Percentiles rank a stretch among this genome's conserved stretches.
phyloP scores from a whole-genome alignment of 2,888 invertebrate species.

The Nipponacmea schrenckii region DNA sequence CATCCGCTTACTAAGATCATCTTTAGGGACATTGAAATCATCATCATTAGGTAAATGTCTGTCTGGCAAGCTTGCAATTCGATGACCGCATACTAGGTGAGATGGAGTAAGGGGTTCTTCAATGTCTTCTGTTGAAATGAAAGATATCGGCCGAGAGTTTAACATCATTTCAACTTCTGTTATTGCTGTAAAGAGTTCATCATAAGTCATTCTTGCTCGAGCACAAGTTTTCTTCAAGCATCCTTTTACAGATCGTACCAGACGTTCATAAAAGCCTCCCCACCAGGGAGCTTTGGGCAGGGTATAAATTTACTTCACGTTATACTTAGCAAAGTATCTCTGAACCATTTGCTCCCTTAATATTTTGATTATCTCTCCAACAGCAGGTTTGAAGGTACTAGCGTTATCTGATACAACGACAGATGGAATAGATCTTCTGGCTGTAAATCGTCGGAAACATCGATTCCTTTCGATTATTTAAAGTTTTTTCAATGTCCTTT shows the following conservation, averaged over 20 bases:
- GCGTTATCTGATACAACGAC: too few relatives aligned
- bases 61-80: not conserved
- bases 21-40: not conserved
- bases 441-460: not conserved
- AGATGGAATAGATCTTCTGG: too few relatives aligned
- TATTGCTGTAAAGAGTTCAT: too few relatives aligned
- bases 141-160: too few relatives aligned
- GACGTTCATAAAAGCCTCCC: too few relatives aligned
- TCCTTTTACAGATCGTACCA: too few relatives aligned
- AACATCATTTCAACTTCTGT: too few relatives aligned
- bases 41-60: not conserved
- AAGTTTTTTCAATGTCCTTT: not conserved
- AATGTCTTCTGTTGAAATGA: not conserved
- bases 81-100: not conserved
- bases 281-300: too few relatives aligned
- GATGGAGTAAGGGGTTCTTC: not conserved
- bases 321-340: not conserved
- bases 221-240: too few relatives aligned
- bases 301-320: not conserved
- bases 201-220: too few relatives aligned
- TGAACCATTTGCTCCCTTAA: not conserved
- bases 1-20: not conserved
- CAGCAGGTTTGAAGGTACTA: too few relatives aligned
- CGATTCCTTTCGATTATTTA: not conserved
- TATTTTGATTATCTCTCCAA: not conserved